Conservation (phyloP, 2,888 invertebrate species). For the Drosophila bunnanda region DNA sequence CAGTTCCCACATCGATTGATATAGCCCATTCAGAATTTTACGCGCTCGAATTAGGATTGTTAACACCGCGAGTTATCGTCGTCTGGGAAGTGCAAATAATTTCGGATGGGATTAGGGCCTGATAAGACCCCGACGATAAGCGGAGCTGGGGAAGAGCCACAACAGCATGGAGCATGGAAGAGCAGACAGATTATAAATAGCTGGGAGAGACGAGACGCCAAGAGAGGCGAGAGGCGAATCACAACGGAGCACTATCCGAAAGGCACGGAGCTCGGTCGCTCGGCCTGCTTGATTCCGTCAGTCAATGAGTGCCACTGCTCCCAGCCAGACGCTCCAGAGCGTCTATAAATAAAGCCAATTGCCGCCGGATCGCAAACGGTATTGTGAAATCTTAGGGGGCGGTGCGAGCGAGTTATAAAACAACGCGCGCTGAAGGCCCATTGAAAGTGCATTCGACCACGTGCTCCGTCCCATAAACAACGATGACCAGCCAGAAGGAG, state of each 20-base stretch:
- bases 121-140: slow-evolving; percentile 37
- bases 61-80: slow-evolving; percentile 1
- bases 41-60: slow-evolving; percentile 17
- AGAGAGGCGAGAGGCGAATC: slow-evolving; percentile 18
- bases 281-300: slow-evolving; percentile 57
- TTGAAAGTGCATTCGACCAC: slow-evolving; percentile 68
- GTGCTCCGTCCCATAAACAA: slow-evolving; percentile 34
- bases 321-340: slow-evolving; percentile 49
- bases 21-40: slow-evolving; percentile 22
- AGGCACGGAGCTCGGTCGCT: slow-evolving; percentile 11
- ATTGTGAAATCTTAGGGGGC: slow-evolving; percentile 1
- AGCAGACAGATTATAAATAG: slow-evolving; percentile 40
- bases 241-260: slow-evolving; percentile 27
- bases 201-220: neutral
- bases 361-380: slow-evolving; percentile 13
- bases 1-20: slow-evolving; percentile 19
- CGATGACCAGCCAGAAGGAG: slow-evolving; percentile 33
- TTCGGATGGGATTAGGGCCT: slow-evolving; percentile 16
- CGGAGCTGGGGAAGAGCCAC: neutral
- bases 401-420: slow-evolving; percentile 60
- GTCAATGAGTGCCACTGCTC: slow-evolving; percentile 61
- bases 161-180: slow-evolving; percentile 2
- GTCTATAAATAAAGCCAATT: slow-evolving; percentile 17
- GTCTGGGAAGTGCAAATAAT: slow-evolving; percentile 7
- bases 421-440: slow-evolving; percentile 8